Conservation (phyloP, 2,797 vertebrate genomes). For the Halcyon leucocephala region DNA sequence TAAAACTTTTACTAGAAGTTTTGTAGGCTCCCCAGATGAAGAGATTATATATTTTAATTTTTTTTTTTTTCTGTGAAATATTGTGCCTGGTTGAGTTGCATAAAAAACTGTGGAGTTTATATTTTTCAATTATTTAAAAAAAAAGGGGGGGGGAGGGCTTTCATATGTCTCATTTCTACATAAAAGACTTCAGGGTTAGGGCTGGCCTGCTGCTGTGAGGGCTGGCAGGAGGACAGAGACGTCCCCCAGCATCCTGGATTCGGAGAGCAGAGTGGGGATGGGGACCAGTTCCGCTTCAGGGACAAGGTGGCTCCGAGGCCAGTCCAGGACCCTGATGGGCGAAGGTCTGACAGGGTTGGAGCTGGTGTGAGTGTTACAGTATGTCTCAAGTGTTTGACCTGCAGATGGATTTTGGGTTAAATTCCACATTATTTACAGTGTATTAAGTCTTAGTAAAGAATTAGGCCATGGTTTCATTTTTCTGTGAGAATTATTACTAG, state of each 20-base stretch:
- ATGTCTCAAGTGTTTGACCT: background rate
- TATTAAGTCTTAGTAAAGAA: background rate
- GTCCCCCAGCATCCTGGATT: background rate
- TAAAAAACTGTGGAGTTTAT: background rate
- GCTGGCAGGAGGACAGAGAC: background rate
- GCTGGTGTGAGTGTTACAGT: rapidly evolving
- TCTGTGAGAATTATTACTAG: background rate
- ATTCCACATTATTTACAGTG: background rate
- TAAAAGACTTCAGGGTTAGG: background rate
- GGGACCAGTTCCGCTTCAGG: background rate
- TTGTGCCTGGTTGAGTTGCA: rapidly evolving
- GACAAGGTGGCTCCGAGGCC: background rate
- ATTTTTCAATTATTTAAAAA: background rate
- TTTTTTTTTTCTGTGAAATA: background rate
- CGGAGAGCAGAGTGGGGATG: background rate
- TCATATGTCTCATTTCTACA: background rate
- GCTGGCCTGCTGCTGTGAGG: background rate
- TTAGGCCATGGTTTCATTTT: background rate
- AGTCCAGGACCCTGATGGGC: rapidly evolving
- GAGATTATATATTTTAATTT: no score
- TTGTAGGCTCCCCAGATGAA: background rate
- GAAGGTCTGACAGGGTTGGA: background rate
- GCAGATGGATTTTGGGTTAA: background rate
- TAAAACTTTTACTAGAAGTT: background rate
- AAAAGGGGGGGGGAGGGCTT: rapidly evolving